phyloP scores from a whole-genome alignment of 1,140 invertebrate species.

The Bombus ignitus region DNA sequence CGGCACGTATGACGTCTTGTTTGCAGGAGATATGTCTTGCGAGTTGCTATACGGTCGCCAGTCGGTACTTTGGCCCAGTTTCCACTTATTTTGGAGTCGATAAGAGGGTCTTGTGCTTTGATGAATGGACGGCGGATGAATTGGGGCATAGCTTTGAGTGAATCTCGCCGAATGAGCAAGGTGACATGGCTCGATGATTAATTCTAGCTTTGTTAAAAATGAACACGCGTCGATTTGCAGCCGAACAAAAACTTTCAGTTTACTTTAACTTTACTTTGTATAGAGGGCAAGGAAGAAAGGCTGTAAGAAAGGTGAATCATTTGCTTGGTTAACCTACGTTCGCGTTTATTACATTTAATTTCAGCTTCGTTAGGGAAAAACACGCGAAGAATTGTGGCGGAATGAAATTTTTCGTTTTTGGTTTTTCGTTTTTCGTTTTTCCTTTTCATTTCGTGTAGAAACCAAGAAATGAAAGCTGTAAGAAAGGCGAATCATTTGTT shows the following conservation, averaged over 20 bases:
- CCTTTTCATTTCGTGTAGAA: neutral
- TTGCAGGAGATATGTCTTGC: neutral
- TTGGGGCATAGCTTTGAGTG: neutral
- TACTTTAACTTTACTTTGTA: too few species aligned
- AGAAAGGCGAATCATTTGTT: neutral
- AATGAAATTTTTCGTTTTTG: neutral
- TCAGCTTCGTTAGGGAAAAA: neutral
- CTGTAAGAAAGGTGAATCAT: neutral
- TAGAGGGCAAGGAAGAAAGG: neutral
- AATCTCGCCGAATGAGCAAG: neutral
- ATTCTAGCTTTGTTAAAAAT: neutral
- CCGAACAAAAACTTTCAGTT: neutral
- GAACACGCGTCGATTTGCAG: neutral
- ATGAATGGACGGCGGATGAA: conserved; percentile 30
- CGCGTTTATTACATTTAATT: neutral
- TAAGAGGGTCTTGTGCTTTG: neutral
- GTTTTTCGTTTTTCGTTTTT: neutral
- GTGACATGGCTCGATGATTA: neutral
- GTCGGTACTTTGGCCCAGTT: conserved; percentile 12
- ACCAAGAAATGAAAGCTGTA: neutral
- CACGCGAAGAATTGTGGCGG: too few species aligned
- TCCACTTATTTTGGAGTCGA: conserved; percentile 20
- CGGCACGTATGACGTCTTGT: neutral
- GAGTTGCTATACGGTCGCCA: neutral
- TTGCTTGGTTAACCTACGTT: neutral